phyloP scores from a whole-genome alignment of 2,888 invertebrate species.

The Salticus scenicus region DNA sequence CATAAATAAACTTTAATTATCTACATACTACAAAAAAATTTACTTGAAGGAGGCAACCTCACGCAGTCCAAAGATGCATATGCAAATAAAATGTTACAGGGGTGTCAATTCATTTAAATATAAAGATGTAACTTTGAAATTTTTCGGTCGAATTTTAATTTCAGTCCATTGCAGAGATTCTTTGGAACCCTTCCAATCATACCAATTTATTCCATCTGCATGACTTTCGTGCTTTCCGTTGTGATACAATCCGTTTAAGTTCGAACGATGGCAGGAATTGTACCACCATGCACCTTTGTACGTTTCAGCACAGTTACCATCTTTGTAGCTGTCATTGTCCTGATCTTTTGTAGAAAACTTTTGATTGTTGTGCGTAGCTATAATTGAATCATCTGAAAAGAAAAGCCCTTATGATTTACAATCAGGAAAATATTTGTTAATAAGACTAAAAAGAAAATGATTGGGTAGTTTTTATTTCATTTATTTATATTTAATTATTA shows the following conservation, averaged over 20 bases:
- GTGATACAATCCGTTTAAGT: slow-evolving; percentile 73
- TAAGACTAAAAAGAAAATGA: too few species aligned
- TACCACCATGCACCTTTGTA: slow-evolving; percentile 74
- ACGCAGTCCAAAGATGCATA: too few species aligned
- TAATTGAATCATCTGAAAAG: slow-evolving; percentile 38
- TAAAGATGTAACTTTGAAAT: too few species aligned
- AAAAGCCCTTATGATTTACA: too few species aligned
- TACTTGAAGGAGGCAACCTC: too few species aligned
- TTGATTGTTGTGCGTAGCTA: slow-evolving; percentile 18
- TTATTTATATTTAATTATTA: too few species aligned
- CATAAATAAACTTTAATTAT: too few species aligned
- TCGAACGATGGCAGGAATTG: slow-evolving; percentile 72
- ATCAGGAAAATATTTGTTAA: too few species aligned
- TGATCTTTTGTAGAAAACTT: slow-evolving; percentile 51
- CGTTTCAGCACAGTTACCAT: slow-evolving; percentile 58
- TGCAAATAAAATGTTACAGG: too few species aligned
- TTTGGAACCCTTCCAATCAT: slow-evolving; percentile 72
- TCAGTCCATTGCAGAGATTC: slow-evolving; percentile 73
- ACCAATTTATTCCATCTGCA: slow-evolving; percentile 73
- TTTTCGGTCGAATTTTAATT: slow-evolving; percentile 73
- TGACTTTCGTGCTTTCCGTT: slow-evolving; percentile 71
- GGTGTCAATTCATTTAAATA: too few species aligned
- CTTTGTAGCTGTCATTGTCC: slow-evolving; percentile 38
- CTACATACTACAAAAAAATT: too few species aligned
- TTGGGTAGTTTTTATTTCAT: too few species aligned